Evolutionary conservation across 2,797 vertebrate species (phyloP), one percentile per base, ranked within the genome.

Genomic region (Thaleichthys pacificus): DNA sequence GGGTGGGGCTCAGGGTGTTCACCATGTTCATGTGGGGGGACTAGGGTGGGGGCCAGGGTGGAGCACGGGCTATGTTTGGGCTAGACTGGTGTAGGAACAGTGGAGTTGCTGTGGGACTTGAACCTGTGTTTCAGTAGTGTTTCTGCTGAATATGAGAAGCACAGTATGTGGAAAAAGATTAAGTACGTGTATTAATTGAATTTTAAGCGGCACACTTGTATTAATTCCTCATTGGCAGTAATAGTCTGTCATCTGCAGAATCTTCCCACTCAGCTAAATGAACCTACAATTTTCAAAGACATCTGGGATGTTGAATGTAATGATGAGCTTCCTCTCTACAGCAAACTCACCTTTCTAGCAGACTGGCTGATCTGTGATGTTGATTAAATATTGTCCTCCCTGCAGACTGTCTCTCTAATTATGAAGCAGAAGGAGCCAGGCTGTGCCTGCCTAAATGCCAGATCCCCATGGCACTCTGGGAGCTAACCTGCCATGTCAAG

Each of bases 311-410:
- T 5, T 42, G 38, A 42, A 5, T 22, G 15, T 42, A 77, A 67
- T 74, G 42, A 79, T 72, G 67, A 84, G 68, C 73, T 66, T 83
- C 71, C 80, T 9, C 61, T 69, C 17, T 21, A 26, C n/a, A 17
- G 42, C 75, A 75, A 58, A 54, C 60, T 21, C 79, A 77, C 72
- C 76, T 78, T 77, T 66, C 35, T 77, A 82, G 86, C 82, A 80
- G 71, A 80, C 28, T 58, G 78, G 70, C 81, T 86, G 78, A 86
- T 87, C 80, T 84, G 73, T 75, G 77, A 85, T 86, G 88, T 88
- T 92, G 83, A 89, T 88, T 82, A 87, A 85, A 92, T 86, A 84
- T 90, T 83, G 86, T 81, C 77, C 82, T 85, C 87, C 90, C 88
- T 73, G 85, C 83, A 80, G 87, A 80, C 77, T 42, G 69, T 79